Base-by-base conservation (phyloP, 2,797 vertebrate species). In the Delichon dasypus region DNA sequence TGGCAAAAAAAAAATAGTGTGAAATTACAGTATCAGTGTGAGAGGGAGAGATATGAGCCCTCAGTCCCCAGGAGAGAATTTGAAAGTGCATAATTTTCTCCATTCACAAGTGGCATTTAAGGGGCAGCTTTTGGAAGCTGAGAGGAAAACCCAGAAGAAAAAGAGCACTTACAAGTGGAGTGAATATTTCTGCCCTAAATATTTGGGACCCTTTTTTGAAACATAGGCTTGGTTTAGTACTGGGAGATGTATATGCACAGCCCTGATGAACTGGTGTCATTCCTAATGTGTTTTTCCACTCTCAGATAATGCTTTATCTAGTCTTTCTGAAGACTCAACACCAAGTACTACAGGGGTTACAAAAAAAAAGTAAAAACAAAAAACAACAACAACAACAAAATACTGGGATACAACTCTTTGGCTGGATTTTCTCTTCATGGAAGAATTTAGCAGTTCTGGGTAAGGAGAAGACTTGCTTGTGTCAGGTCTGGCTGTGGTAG, bases 11-110 rank as follows among this genome's bases (percentile, higher is more conserved):
- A 78, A 89, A 62, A 40, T 77, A 84, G 71, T 76, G 72, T 93
- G 88, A 97, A 97, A 95, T 93, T 91, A 94, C 74, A 93, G 68
- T 75, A 87, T 82, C 81, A 58, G 76, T 57, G 79, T 95, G 90
- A 95, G 83, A 89, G 42, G 58, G 34, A 93, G 45, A 94, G 67
- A 88, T 36, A 91, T 57, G 72, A 88, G 51, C 47, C 65, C 55
- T 88, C 60, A 53, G 93, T 90, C 76, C 78, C 73, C 60, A 68
- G 81, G 85, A 96, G 68, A 87, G 66, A 91, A 88, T 94, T 88
- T 82, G 77, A 81, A 96, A 93, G 79, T 85, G 67, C 13, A 18
- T 71, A 27, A 74, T 79, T 79, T 93, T 90, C 89, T 89, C 50
- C 61, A 65, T 78, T 89, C 81, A 87, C n/a, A 81, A 87, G 51